These are phyloP conservation scores for Synanceia verrucosa DNA, from an alignment of 2,797 vertebrate species.

Conservation along the genomic window DNA sequence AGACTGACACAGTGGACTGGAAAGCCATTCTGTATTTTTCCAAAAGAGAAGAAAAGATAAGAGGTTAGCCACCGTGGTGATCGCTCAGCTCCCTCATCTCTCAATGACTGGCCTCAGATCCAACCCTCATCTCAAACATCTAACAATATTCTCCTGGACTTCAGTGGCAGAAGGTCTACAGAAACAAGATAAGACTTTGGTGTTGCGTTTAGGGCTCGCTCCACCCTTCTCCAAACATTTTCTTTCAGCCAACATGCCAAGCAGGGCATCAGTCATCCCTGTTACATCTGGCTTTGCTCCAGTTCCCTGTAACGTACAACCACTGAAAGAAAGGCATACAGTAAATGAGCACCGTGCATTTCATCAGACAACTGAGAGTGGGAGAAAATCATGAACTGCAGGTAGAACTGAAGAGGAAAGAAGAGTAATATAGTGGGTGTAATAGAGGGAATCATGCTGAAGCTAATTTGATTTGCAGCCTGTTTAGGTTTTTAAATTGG, in stretches of 20 bases:
- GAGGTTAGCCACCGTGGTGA: neutral
- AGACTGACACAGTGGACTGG: too few species aligned
- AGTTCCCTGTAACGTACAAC: constrained; percentile 8
- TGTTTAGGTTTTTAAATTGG: neutral
- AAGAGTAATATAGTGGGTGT: neutral
- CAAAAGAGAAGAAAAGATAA: too few species aligned
- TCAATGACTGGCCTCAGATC: constrained; percentile 6
- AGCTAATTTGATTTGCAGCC: neutral
- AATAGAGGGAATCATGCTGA: neutral
- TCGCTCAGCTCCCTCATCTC: constrained; percentile 6
- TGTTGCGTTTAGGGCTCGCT: constrained; percentile 46
- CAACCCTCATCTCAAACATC: constrained; percentile 25
- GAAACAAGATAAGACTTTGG: constrained; percentile 66
- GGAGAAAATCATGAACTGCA: neutral
- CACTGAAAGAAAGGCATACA: constrained; percentile 8
- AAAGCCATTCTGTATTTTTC: too few species aligned
- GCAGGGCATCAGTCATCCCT: constrained; percentile 54
- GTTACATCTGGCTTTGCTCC: constrained; percentile 37
- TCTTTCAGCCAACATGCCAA: constrained; percentile 51
- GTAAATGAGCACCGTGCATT: constrained; percentile 26
- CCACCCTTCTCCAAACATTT: constrained; percentile 68
- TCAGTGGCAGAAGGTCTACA: constrained; percentile 41
- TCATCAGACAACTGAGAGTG: neutral
- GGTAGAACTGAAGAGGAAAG: neutral
- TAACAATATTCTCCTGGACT: constrained; percentile 16